Conservation (phyloP, 2,888 invertebrate genomes). For the Andrena fulva region DNA sequence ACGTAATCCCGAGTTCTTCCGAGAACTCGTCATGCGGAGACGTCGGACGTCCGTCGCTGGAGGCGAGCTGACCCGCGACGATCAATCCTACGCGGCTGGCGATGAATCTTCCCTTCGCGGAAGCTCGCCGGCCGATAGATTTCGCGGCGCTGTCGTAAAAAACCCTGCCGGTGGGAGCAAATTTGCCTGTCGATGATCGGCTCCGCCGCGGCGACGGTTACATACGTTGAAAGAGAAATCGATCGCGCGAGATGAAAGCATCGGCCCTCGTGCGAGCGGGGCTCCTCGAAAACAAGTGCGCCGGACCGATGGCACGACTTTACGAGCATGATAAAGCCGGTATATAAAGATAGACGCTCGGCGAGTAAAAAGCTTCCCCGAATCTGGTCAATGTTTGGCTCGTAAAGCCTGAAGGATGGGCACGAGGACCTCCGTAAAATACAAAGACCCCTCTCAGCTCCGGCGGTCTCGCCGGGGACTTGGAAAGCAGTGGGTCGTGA, state of each 20-base stretch:
- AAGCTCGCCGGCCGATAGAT: not conserved
- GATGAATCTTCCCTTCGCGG: not conserved
- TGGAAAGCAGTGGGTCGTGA: not conserved
- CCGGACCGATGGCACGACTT: conserved; percentile 35
- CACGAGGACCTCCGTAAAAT: conserved; percentile 56
- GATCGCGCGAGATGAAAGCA: not conserved
- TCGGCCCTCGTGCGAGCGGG: not conserved
- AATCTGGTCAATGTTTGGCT: conserved; percentile 56
- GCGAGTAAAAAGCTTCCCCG: conserved; percentile 42
- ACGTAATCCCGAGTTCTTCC: conserved; percentile 31
- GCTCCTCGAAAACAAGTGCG: conserved; percentile 41
- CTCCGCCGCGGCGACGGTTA: not conserved
- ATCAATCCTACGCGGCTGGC: not conserved
- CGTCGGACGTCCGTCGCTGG: conserved; percentile 31
- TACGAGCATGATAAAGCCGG: conserved; percentile 59
- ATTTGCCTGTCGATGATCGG: not conserved
- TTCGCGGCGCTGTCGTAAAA: no score
- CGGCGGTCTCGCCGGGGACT: not conserved
- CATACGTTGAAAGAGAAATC: not conserved
- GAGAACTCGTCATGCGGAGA: conserved; percentile 14
- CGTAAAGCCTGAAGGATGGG: conserved; percentile 52
- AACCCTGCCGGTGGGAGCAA: not conserved
- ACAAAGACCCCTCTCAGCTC: conserved; percentile 38
- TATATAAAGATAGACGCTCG: conserved; percentile 49
- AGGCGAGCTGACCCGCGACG: not conserved